A percentile compares a stretch with the other conserved stretches of the same genome.
Conservation (phyloP, 2,888 invertebrate species). For the Vannuccia rotundouncinata region DNA sequence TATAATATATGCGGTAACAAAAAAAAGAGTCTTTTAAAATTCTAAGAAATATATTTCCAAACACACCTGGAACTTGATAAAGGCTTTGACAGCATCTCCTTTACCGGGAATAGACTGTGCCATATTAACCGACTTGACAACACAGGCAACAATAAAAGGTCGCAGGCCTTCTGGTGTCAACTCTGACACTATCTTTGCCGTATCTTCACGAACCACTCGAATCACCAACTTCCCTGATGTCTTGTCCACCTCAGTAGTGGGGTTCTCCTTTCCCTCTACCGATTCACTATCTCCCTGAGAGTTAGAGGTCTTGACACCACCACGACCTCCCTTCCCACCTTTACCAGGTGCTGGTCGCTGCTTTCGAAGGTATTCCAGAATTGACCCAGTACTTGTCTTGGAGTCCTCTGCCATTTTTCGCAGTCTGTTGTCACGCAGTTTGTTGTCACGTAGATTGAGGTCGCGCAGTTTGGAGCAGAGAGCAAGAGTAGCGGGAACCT, state of each 20-base stretch:
- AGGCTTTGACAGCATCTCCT: neutral
- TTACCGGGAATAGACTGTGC: slow-evolving; percentile 31
- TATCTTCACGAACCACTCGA: slow-evolving; percentile 53
- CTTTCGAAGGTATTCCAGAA: slow-evolving; percentile 68
- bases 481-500: slow-evolving; percentile 66
- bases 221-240: slow-evolving; percentile 39
- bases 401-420: slow-evolving; percentile 68
- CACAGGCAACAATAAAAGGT: slow-evolving; percentile 68
- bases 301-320: slow-evolving; percentile 42
- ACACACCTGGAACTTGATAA: slow-evolving; percentile 16
- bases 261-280: neutral
- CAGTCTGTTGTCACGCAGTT: slow-evolving; percentile 67
- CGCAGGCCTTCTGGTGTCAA: slow-evolving; percentile 56
- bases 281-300: neutral
- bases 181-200: slow-evolving; percentile 53
- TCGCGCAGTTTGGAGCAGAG: slow-evolving; percentile 70
- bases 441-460: slow-evolving; percentile 68
- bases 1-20: neutral
- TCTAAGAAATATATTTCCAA: neutral
- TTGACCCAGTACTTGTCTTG: slow-evolving; percentile 62
- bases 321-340: slow-evolving; percentile 47
- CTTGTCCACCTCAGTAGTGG: slow-evolving; percentile 41
- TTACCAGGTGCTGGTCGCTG: slow-evolving; percentile 46
- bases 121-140: slow-evolving; percentile 65
- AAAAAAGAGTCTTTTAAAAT: too few relatives aligned